These are phyloP conservation scores for Catocala nupta DNA, from an alignment of 2,888 invertebrate species.

Conservation along the genomic window DNA sequence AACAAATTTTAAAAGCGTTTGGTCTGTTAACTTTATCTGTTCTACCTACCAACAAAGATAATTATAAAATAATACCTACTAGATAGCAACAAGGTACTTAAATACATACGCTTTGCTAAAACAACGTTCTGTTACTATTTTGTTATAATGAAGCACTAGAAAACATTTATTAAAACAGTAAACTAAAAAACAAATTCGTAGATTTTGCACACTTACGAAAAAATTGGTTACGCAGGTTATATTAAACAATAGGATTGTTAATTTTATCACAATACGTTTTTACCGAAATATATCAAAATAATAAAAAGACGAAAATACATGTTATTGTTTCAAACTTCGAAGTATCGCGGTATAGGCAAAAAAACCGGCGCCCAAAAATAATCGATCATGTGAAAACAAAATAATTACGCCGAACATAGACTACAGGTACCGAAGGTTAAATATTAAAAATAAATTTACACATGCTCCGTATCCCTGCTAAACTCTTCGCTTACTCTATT, in stretches of 20 bases:
- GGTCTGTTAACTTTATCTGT: not conserved
- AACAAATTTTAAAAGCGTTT: too few relatives aligned
- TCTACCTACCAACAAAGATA: constrained; percentile 13
- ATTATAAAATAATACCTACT: not conserved
- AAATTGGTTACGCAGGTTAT: constrained; percentile 5
- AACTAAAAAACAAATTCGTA: too few relatives aligned
- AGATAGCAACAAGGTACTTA: not conserved
- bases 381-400: constrained; percentile 72
- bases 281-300: too few relatives aligned
- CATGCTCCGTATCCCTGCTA: constrained; percentile 6
- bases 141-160: too few relatives aligned
- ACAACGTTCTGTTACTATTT: too few relatives aligned
- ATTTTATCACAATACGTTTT: not conserved
- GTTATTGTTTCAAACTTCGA: constrained; percentile 9
- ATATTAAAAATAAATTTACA: constrained; percentile 22
- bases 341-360: constrained; percentile 8
- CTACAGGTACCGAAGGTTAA: constrained; percentile 16
- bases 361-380: constrained; percentile 63
- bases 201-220: not conserved
- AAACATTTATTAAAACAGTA: too few relatives aligned
- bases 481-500: constrained; percentile 26
- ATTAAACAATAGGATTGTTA: not conserved
- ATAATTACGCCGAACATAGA: constrained; percentile 42
- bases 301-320: not conserved
- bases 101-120: not conserved